Percentiles rank a stretch among this genome's conserved stretches.
Evolutionary conservation across 2,113 vertebrate species (phyloP).

Genomic region (Ginglymostoma cirratum): DNA sequence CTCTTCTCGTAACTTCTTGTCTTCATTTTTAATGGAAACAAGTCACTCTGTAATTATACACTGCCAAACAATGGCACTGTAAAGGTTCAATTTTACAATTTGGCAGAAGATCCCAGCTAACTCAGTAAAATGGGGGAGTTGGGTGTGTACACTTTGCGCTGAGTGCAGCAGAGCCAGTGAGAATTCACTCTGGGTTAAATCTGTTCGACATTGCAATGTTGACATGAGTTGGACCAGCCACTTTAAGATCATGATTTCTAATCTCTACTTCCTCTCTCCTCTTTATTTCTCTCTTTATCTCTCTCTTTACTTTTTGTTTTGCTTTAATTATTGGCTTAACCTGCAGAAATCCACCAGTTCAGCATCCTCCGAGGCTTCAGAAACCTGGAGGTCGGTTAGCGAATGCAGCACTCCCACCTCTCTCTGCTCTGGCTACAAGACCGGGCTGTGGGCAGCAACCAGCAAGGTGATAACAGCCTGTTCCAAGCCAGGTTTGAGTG

Average conservation of each 20-base stretch:
- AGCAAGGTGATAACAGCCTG: conserved; percentile 27
- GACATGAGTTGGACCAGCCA: background rate
- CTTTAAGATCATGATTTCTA: background rate
- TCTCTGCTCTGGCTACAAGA: conserved; percentile 39
- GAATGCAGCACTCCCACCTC: conserved; percentile 45
- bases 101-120: no score
- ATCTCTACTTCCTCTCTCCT: conserved; percentile 7
- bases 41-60: no score
- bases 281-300: background rate
- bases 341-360: conserved; percentile 46
- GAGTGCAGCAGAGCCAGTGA: background rate
- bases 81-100: no score
- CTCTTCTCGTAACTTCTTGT: no score
- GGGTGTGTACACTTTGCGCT: background rate
- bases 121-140: no score
- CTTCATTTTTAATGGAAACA: no score
- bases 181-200: background rate
- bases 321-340: background rate
- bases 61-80: no score
- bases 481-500: background rate
- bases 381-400: conserved; percentile 42
- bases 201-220: background rate
- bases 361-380: conserved; percentile 44
- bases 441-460: conserved; percentile 37
- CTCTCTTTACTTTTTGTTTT: background rate